These are phyloP conservation scores for Propithecus coquereli DNA, from an alignment of 2,113 vertebrate genomes.

Conservation along the genomic window DNA sequence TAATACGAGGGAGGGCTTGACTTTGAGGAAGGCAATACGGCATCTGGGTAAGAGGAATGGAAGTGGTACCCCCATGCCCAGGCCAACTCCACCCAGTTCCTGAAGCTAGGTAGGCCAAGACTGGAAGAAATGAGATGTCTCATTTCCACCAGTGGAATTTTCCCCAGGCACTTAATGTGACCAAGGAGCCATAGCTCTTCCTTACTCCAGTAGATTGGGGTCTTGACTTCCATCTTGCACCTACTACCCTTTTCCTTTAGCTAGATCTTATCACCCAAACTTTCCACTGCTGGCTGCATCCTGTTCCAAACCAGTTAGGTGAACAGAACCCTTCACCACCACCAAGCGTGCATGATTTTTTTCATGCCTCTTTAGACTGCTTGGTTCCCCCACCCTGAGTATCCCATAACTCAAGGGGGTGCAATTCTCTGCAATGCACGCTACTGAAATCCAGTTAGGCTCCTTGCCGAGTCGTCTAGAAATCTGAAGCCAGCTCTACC, in stretches of 20 bases:
- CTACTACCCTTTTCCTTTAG: too few species aligned
- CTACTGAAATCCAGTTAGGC: neutral
- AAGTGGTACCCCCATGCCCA: too few species aligned
- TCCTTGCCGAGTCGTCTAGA: neutral
- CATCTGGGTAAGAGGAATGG: neutral
- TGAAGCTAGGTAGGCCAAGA: neutral
- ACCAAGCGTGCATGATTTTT: neutral
- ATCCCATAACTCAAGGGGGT: neutral
- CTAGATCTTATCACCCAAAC: neutral
- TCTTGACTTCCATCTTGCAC: neutral
- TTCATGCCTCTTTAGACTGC: neutral
- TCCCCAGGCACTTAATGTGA: neutral
- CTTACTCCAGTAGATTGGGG: neutral
- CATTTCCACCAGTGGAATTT: neutral
- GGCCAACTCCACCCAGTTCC: neutral
- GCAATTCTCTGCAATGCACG: neutral
- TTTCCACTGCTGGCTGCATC: rapidly evolving
- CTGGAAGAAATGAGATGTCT: neutral
- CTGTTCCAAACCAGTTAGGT: neutral
- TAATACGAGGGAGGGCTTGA: neutral
- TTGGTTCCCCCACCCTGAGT: neutral
- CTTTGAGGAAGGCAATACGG: neutral
- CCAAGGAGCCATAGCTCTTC: neutral
- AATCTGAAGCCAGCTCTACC: neutral
- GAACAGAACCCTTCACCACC: neutral